These are phyloP conservation scores for Lanistes nyassanus DNA, from an alignment of 1,140 invertebrate genomes.

Conservation along the genomic window DNA sequence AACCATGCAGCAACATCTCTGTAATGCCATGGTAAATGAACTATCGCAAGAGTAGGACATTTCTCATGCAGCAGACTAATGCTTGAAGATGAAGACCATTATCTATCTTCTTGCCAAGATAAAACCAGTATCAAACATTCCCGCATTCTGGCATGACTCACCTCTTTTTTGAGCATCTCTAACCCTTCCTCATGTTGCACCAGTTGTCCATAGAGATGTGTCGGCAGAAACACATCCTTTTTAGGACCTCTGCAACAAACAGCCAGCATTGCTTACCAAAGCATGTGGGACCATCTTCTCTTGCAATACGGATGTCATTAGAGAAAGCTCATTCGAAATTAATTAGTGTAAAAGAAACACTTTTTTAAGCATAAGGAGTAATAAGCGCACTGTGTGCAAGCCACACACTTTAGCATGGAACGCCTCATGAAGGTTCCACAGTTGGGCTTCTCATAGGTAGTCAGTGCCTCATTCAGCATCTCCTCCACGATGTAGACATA, in stretches of 20 bases:
- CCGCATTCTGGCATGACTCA: constrained; percentile 9
- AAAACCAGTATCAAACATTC: too few species aligned
- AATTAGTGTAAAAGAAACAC: not conserved
- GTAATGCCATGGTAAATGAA: too few species aligned
- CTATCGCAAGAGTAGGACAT: too few species aligned
- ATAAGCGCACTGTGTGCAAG: not conserved
- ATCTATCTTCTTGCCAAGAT: not conserved
- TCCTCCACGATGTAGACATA: constrained; percentile 91
- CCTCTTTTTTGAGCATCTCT: constrained; percentile 72
- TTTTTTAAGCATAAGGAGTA: not conserved
- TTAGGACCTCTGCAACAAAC: constrained; percentile 49
- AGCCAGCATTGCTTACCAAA: not conserved
- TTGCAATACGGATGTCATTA: too few species aligned
- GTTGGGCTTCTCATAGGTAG: constrained; percentile 83
- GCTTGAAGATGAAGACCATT: too few species aligned
- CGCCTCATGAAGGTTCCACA: constrained; percentile 80
- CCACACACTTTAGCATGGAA: constrained; percentile 55
- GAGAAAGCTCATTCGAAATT: too few species aligned
- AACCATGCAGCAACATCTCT: too few species aligned
- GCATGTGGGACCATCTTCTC: too few species aligned
- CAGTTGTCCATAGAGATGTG: constrained; percentile 90
- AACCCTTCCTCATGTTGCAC: constrained; percentile 81
- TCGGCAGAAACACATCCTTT: constrained; percentile 78
- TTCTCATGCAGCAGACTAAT: too few species aligned
- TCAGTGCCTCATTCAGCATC: constrained; percentile 86